Evolutionary conservation across 2,113 vertebrate genomes (phyloP), one percentile per base, ranked within the genome.

Genomic region (Alligator sinensis): DNA sequence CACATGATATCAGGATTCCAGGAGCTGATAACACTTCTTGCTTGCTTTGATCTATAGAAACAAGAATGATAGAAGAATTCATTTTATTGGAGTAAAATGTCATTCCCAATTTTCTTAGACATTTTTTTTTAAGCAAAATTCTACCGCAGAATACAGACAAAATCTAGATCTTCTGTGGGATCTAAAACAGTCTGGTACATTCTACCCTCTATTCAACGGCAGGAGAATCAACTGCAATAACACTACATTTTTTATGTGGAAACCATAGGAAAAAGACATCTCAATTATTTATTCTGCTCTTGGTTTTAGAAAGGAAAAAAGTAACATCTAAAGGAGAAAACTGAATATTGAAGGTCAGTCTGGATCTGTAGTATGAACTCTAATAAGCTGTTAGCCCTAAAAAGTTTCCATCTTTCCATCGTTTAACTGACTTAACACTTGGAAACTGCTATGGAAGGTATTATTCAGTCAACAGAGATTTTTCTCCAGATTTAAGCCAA

Each of bases 381-480:
- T 82, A 38, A 91, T 9, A 13, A 38, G 63, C 25, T 95, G 89
- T 87, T 76, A 93, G 80, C 64, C 89, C 87, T 9, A 3, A 19
- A 64, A 55, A 94, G 61, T 79, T 75, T 77, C 34, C 18, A 68
- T 91, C 84, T 78, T 91, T 66, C 38, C 90, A 8, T 80, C 68
- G 77, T 93, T 74, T 61, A 64, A 22, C 27, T 24, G 88, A 60
- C 84, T 81, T 74, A 91, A 60, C 25, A 77, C 66, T 55, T 54
- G 55, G 66, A 96, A 94, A 72, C 38, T 68, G 34, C 30, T 84
- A 86, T 63, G 55, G 84, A 88, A 93, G 60, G 79, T 34, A 83
- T 74, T 90, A 90, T 68, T 79, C 80, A 21, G 75, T 59, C 85
- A 68, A 86, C 18, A 27, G 63, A 80, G 68, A 38, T 28, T 77